Conservation (phyloP, 2,113 vertebrate species). For the Elanoides forficatus region DNA sequence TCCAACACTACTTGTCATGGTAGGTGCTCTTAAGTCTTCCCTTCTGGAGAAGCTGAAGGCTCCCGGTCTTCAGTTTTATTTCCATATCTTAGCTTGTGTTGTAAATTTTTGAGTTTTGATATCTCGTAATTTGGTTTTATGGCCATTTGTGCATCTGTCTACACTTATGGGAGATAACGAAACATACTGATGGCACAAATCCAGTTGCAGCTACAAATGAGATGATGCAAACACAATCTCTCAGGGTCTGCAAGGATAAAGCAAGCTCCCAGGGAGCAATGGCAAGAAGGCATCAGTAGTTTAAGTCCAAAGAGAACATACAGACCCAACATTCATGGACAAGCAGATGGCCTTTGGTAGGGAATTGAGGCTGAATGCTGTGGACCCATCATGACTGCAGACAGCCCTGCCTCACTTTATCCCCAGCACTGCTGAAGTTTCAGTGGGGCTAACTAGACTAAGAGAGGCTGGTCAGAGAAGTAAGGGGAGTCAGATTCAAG, state of each 20-base stretch:
- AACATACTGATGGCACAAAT: background rate
- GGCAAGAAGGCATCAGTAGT: background rate
- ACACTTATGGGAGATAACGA: background rate
- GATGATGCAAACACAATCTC: background rate
- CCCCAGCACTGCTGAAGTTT: background rate
- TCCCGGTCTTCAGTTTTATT: background rate
- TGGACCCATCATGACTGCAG: background rate
- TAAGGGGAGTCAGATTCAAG: background rate
- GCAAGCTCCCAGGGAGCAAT: background rate
- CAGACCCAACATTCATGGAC: background rate
- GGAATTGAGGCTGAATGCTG: background rate
- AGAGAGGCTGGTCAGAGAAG: background rate
- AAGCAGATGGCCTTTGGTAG: background rate
- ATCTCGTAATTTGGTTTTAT: background rate
- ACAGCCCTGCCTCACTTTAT: background rate
- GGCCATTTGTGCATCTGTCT: background rate
- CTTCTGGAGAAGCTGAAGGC: background rate
- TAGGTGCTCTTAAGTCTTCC: background rate
- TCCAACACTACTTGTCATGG: background rate
- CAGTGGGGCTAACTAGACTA: background rate
- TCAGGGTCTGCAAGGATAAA: background rate
- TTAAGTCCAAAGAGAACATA: background rate
- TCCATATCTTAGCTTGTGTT: background rate
- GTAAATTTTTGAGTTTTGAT: background rate
- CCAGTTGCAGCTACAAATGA: background rate